Conservation (phyloP, 2,888 invertebrate species). For the Lordiphosa fenestrarum region DNA sequence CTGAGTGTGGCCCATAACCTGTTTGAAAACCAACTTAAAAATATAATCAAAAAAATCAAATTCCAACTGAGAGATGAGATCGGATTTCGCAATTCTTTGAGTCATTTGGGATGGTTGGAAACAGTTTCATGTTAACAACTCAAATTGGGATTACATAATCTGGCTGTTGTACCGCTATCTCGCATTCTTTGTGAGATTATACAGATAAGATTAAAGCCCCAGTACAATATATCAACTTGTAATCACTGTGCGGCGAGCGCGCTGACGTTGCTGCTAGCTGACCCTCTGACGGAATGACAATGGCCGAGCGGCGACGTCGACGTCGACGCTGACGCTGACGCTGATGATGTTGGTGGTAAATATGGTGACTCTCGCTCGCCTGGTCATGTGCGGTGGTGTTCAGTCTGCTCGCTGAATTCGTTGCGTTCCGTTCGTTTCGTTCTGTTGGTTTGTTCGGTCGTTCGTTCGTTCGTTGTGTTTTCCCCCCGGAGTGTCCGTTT, state of each 20-base stretch:
- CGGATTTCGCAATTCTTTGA: too few species aligned
- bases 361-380: slow-evolving; percentile 43
- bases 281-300: neutral
- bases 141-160: too few species aligned
- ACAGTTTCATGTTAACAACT: too few species aligned
- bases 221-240: slow-evolving; percentile 22
- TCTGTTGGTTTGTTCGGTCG: slow-evolving; percentile 36
- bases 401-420: slow-evolving; percentile 71
- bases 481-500: slow-evolving; percentile 33
- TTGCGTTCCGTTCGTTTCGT: slow-evolving; percentile 55
- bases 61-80: too few species aligned
- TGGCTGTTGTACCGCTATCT: too few species aligned
- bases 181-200: too few species aligned
- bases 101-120: too few species aligned
- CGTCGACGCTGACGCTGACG: slow-evolving; percentile 18
- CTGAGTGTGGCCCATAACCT: too few species aligned
- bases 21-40: too few species aligned
- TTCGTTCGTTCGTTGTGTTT: slow-evolving; percentile 29
- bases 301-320: slow-evolving; percentile 3
- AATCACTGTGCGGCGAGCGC: slow-evolving; percentile 29
- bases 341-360: slow-evolving; percentile 1
- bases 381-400: slow-evolving; percentile 48
- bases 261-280: slow-evolving; percentile 1
- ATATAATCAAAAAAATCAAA: too few species aligned
- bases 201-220: slow-evolving; percentile 29